Evolutionary conservation across 2,113 vertebrate species (phyloP).

Genomic region (Porphyrio hochstetteri): DNA sequence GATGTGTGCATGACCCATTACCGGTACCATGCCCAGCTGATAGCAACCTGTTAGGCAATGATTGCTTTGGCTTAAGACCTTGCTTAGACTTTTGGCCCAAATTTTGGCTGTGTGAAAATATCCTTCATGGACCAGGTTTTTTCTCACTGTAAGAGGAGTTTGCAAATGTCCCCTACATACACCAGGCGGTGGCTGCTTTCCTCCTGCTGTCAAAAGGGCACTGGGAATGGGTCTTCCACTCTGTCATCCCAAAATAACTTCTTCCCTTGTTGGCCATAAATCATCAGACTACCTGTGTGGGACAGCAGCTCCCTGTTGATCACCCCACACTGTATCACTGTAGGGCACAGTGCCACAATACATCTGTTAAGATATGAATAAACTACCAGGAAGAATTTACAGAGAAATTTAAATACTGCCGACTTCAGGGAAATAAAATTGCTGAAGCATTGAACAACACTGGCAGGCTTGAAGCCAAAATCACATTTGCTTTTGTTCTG

Average conservation of each 20-base stretch:
- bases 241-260: not conserved
- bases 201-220: not conserved
- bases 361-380: conserved; percentile 43
- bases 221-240: not conserved
- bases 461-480: conserved; percentile 31
- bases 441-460: not conserved
- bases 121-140: not conserved
- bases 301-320: not conserved
- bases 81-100: not conserved
- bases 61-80: not conserved
- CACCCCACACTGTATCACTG: not conserved
- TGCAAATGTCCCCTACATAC: not conserved
- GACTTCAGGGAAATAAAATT: conserved; percentile 29
- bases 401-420: conserved; percentile 59
- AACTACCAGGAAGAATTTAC: conserved; percentile 15
- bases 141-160: not conserved
- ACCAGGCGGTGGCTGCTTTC: not conserved
- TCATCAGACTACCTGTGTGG: not conserved
- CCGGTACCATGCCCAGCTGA: not conserved
- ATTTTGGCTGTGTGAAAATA: not conserved
- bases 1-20: not conserved
- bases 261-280: not conserved
- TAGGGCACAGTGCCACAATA: conserved; percentile 3
- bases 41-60: not conserved
- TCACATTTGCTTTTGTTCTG: conserved; percentile 39